phyloP scores from a whole-genome alignment of 37 sponge, comb jelly and placozoan species.

The Halisarca cf. caerulea region DNA sequence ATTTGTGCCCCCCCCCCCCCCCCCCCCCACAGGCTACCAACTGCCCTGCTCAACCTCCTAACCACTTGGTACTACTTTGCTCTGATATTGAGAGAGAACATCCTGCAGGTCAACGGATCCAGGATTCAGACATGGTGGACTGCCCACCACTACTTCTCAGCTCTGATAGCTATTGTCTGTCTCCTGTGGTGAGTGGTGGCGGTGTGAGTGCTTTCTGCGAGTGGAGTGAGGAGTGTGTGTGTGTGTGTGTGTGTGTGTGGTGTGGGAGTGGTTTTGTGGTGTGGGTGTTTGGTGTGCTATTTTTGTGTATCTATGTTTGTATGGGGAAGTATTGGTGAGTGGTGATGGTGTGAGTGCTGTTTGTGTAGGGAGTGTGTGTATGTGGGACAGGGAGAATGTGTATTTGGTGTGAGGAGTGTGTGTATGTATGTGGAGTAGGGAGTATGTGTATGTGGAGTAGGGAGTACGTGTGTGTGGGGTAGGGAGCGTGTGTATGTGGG shows the following conservation, averaged over 20 bases:
- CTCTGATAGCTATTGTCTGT: constrained; percentile 18
- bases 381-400: no score
- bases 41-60: neutral
- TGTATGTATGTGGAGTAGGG: no score
- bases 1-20: neutral
- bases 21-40: neutral
- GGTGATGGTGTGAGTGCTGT: no score
- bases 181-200: constrained; percentile 30
- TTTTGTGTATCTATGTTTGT: constrained; percentile 37
- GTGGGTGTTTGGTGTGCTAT: constrained; percentile 30
- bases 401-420: no score
- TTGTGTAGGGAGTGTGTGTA: no score
- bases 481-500: no score
- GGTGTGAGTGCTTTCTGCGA: constrained; percentile 4
- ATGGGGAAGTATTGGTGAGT: neutral
- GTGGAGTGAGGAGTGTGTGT: no score
- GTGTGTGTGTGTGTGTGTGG: no score
- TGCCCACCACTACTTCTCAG: constrained; percentile 35
- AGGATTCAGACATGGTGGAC: constrained; percentile 34
- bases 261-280: constrained; percentile 33
- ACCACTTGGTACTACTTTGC: constrained; percentile 33
- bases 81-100: constrained; percentile 23
- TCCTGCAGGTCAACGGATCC: constrained; percentile 27
- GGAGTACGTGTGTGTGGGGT: no score
- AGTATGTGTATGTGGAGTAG: no score